phyloP scores from a whole-genome alignment of 2,888 invertebrate genomes.

The Hirtodrosophila histrioides region DNA sequence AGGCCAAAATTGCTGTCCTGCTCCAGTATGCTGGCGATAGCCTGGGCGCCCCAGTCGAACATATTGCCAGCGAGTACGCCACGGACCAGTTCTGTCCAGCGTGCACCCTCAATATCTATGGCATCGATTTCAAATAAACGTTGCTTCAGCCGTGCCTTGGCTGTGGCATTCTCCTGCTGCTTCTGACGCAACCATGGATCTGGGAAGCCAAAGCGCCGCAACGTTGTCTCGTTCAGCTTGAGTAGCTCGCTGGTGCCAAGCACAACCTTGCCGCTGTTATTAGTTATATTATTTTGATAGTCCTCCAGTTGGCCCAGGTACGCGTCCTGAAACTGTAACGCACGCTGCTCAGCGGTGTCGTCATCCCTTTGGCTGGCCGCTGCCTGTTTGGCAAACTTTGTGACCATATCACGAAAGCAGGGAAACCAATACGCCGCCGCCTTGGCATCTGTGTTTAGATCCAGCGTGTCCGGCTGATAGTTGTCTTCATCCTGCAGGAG shows the following conservation, averaged over 20 bases:
- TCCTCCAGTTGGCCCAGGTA: slow-evolving; percentile 90
- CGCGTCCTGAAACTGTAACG: slow-evolving; percentile 92
- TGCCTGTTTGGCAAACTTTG: slow-evolving; percentile 93
- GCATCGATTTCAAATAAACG: slow-evolving; percentile 90
- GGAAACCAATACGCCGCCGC: slow-evolving; percentile 96
- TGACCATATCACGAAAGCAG: slow-evolving; percentile 94
- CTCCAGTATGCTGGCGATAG: slow-evolving; percentile 93
- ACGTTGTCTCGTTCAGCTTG: slow-evolving; percentile 95
- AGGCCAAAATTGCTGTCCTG: slow-evolving; percentile 90
- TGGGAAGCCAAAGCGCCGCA: slow-evolving; percentile 95
- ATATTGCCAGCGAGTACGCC: slow-evolving; percentile 92
- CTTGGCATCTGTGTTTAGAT: slow-evolving; percentile 92
- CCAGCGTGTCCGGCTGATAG: slow-evolving; percentile 96
- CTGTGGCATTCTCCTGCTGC: slow-evolving; percentile 92
- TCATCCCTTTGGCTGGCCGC: slow-evolving; percentile 85
- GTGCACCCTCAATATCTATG: slow-evolving; percentile 86
- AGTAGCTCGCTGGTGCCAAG: slow-evolving; percentile 95
- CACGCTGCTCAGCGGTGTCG: slow-evolving; percentile 90
- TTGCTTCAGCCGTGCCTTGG: slow-evolving; percentile 88
- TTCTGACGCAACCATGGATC: slow-evolving; percentile 95
- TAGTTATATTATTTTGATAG: slow-evolving; percentile 66
- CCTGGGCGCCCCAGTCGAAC: slow-evolving; percentile 99
- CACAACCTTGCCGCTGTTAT: slow-evolving; percentile 86
- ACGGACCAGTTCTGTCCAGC: slow-evolving; percentile 88
- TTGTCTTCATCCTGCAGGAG: slow-evolving; percentile 90